Percentiles rank a stretch among this genome's conserved stretches.
These are phyloP conservation scores for Muscicapa comitata DNA, from an alignment of 2,797 vertebrate species.

Conservation along the genomic window DNA sequence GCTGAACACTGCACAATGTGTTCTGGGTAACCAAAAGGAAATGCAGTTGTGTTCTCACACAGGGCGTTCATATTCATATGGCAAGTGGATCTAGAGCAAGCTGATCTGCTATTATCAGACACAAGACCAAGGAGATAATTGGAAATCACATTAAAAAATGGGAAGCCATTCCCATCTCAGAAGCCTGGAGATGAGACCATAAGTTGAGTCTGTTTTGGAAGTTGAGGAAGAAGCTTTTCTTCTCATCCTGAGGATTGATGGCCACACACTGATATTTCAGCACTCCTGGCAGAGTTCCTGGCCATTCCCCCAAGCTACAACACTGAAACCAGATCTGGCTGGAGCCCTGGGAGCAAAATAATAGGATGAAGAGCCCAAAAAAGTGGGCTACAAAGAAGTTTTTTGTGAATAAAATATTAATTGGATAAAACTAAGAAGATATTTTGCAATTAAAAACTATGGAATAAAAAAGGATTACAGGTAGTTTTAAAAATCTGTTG, in stretches of 20 bases:
- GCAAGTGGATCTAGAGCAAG: not conserved
- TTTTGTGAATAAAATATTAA: not conserved
- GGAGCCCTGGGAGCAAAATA: not conserved
- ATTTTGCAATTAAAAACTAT: not conserved
- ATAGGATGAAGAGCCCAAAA: not conserved
- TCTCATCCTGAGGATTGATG: not conserved
- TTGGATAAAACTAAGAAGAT: not conserved
- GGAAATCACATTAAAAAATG: not conserved
- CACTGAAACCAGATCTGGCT: not conserved
- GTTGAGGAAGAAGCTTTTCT: not conserved
- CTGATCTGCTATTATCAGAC: not conserved
- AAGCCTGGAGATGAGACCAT: not conserved
- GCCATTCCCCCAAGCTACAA: not conserved
- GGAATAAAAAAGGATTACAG: not conserved
- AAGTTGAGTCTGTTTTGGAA: not conserved
- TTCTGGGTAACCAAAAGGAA: not conserved
- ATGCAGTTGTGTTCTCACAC: not conserved
- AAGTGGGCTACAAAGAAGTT: not conserved
- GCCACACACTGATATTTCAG: accelerated
- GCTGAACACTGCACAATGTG: not conserved
- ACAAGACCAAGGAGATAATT: not conserved
- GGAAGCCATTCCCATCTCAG: not conserved
- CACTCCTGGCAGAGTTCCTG: accelerated
- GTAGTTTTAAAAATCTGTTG: not conserved
- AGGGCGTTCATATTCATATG: not conserved